Base-by-base conservation (phyloP, 1,140 invertebrate species). In the Tribolium madens region DNA sequence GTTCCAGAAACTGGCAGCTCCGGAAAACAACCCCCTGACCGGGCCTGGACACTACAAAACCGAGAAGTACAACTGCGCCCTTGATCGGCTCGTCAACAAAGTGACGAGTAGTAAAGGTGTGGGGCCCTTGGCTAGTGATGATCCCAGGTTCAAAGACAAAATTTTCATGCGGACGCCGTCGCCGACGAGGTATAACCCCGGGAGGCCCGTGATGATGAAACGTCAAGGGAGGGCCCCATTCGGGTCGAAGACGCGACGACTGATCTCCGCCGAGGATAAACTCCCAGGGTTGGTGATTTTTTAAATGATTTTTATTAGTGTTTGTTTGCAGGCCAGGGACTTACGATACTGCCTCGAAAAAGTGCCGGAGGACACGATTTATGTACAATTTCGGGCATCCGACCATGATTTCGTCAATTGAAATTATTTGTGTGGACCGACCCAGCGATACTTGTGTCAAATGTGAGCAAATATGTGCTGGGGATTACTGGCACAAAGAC, bases 401-500 rank as follows among this genome's bases (percentile, higher is more conserved):
- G 0, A 75, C 68, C 3, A 78, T 78, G 73, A 53, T 80, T 3
- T 60, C 81, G 12, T 53, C 77, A 12, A 78, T 84, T 2, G 82
- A 83, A 76, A 79, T 75, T 14, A 36, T 79, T 3, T 84, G 83
- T 68, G 71, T 84, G 6, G 26, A 76, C 9, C 78, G 76, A 36
- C 79, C 81, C 6, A 68, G 47, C 3, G 81, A 84, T 53, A 73
- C 17, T 7, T 84, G 83, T 42, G 36, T 73, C 7, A 83, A 82
- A 74, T 84, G 83, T 47, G 52, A 76, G 3, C 70, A 77, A 50
- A 15, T 81, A 4, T 83, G 81, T 46, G 15, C 72, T 47, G 81
- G 81, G 0, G 83, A 84, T 53, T 84, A 83, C 50, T 84, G 82
- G 82, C 81, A 83, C 31, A 73, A 73, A 76, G 77, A 82, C 64